Evolutionary conservation across 2,888 invertebrate genomes (phyloP).

Genomic region (Synanthedon vespiformis): DNA sequence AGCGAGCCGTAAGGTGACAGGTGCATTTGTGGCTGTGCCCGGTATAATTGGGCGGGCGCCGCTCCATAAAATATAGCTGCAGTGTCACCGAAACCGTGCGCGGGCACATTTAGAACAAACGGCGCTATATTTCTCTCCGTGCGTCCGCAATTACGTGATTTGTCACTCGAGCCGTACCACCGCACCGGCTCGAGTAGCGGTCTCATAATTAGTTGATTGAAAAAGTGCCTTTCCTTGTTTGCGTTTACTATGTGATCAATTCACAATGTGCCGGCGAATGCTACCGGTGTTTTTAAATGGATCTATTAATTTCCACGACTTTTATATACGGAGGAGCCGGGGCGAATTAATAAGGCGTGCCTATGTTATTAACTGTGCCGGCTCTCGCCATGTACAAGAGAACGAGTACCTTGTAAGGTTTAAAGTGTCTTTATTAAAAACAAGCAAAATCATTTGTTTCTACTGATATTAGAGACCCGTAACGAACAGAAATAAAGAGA

Average conservation of each 20-base stretch:
- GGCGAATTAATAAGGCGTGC: neutral
- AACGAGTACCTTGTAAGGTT: too few relatives aligned
- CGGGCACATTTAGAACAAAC: constrained; percentile 61
- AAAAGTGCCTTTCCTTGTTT: constrained; percentile 55
- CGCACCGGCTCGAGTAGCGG: constrained; percentile 43
- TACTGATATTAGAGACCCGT: neutral
- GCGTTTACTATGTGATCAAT: constrained; percentile 38
- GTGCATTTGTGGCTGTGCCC: constrained; percentile 23
- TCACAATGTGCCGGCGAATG: constrained; percentile 16
- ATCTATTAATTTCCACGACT: constrained; percentile 18
- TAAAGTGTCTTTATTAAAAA: neutral
- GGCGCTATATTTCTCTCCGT: constrained; percentile 62
- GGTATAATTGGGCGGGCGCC: constrained; percentile 44
- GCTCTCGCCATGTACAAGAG: neutral
- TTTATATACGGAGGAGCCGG: neutral
- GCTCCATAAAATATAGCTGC: constrained; percentile 37
- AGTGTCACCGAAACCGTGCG: constrained; percentile 34
- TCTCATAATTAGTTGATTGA: constrained; percentile 52
- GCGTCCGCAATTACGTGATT: constrained; percentile 67
- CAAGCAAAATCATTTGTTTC: neutral
- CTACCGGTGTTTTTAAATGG: constrained; percentile 25
- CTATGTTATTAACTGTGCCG: neutral
- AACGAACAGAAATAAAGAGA: too few relatives aligned
- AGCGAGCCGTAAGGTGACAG: constrained; percentile 14
- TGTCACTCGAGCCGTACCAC: constrained; percentile 52